Evolutionary conservation across 2,888 invertebrate species (phyloP), one percentile per base, ranked within the genome.

Genomic region (Phalangium opilio): DNA sequence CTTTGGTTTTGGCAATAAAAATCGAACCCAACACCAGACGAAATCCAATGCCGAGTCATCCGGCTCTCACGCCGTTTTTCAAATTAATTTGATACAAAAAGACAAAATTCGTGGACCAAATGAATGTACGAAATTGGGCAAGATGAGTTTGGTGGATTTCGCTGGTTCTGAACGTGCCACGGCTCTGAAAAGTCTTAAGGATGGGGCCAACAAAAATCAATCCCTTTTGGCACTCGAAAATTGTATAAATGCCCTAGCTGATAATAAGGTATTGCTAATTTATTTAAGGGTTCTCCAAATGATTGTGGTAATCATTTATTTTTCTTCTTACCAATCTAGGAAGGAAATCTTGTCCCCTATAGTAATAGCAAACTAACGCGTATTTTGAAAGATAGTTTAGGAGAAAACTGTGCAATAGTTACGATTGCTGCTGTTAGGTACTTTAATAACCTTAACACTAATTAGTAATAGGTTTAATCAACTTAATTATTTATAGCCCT

Each of bases 31-130:
- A 61, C 90, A 91, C 67, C 89, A 91, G 0, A 93, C 91, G 0
- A 91, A 93, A 70, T 84, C 89, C 2, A 93, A 93, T 66, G 81
- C 86, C 1, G 90, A 91, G 62, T 90, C 90, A 51, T 91, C 90
- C 3, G 74, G 93, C 45, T 91, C 90, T 44, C 93, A 93, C 72
- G 91, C 91, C n/a, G 85, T 93, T 2, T 90, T 93, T 63, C 89
- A 89, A 73, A 81, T 81, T 7, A 7, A 27, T 27, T 27, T 27
- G 27, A 27, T 7, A 27, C 27, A 27, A 8, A 27, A 27, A 27
- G 27, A 27, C 8, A 27, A 27, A 27, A 8, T 7, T 7, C 5
- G 5, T 27, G 27, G 27, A 7, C 27, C 27, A 8, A 27, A 27
- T 27, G 27, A 27, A 8, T 7, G 8, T 8, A 27, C 8, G 8